Percentiles rank a stretch among this genome's conserved stretches.
Evolutionary conservation across 92 coral and sea anemone genomes (phyloP).

Genomic region (Epizoanthus scotinus): DNA sequence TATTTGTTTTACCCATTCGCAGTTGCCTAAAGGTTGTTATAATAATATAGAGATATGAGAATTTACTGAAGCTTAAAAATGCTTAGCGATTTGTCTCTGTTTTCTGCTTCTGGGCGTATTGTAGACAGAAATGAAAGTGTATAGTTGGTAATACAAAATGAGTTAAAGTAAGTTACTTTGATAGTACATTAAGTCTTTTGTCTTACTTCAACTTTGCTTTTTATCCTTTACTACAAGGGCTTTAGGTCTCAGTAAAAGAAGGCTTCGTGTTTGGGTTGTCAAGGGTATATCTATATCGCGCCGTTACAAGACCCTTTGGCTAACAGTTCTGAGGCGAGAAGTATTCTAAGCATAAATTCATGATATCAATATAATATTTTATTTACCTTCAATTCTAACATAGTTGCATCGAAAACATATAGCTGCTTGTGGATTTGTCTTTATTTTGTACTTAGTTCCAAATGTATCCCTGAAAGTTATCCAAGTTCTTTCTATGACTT

Average conservation of each 20-base stretch:
- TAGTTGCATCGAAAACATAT: no score
- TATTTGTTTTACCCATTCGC: background rate
- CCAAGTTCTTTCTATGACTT: no score
- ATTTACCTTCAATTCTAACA: no score
- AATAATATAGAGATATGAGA: background rate
- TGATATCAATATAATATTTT: no score
- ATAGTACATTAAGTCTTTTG: background rate
- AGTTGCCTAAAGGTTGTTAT: background rate
- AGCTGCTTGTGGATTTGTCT: no score
- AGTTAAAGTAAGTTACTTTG: background rate
- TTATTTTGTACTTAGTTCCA: no score
- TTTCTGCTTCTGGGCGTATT: background rate
- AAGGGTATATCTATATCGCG: no score
- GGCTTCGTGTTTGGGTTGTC: background rate
- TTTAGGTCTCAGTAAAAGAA: background rate
- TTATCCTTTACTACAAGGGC: background rate
- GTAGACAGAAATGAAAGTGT: background rate
- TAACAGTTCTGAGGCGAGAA: no score
- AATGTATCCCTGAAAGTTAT: no score
- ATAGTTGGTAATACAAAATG: background rate
- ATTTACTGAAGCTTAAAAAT: background rate
- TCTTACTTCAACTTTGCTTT: background rate
- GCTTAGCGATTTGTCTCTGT: background rate
- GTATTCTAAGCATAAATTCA: no score
- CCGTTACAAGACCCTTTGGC: no score